phyloP scores from a whole-genome alignment of 2,797 vertebrate species.

The Megaceryle alcyon region DNA sequence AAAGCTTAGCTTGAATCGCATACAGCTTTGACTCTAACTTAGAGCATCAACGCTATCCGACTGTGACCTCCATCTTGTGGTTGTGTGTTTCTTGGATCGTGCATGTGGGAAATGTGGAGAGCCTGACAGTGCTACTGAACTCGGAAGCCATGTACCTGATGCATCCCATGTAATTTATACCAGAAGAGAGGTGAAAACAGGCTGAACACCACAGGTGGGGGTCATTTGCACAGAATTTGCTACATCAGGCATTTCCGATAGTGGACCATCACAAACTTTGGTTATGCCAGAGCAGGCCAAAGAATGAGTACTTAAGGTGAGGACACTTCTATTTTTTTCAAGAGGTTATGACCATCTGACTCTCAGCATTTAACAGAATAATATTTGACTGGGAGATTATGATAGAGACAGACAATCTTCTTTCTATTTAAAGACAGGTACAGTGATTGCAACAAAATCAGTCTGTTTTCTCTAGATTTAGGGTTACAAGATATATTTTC shows the following conservation, averaged over 20 bases:
- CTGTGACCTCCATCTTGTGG: background rate
- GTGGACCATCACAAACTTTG: background rate
- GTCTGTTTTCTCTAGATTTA: background rate
- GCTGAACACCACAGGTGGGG: background rate
- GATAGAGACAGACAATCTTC: background rate
- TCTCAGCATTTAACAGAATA: background rate
- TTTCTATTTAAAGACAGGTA: background rate
- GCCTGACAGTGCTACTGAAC: background rate
- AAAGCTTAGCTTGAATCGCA: background rate
- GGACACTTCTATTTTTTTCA: background rate
- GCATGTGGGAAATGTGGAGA: background rate
- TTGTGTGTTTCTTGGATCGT: background rate
- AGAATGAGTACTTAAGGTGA: background rate
- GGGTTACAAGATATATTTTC: background rate
- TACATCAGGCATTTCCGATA: background rate
- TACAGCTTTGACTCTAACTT: background rate
- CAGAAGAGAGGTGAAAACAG: background rate
- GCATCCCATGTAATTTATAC: background rate
- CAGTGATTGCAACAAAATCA: background rate
- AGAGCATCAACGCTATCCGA: background rate
- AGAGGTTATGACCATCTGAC: background rate
- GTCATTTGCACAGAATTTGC: background rate
- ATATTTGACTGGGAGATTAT: background rate
- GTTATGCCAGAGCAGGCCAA: background rate
- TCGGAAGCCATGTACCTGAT: background rate